Evolutionary conservation across 2,113 vertebrate genomes (phyloP), one percentile per base, ranked within the genome.

Genomic region (Fregetta grallaria): DNA sequence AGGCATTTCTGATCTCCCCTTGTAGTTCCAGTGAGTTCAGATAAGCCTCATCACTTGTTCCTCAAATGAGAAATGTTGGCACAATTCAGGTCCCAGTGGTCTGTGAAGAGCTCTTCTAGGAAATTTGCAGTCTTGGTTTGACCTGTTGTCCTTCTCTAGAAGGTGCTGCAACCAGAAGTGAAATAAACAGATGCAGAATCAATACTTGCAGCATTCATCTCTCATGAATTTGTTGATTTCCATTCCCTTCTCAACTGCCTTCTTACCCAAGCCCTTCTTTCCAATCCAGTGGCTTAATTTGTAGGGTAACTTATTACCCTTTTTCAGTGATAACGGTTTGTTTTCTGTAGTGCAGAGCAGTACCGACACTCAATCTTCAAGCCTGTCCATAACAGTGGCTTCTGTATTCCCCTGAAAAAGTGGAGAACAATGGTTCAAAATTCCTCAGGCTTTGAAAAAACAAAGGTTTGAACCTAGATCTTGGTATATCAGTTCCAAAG

Each of bases 241-340:
- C 7, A 2, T 77, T 59, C 15, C 8, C 4, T 74, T 66, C 11
- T 71, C 40, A 50, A 7, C 15, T 42, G 2, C 26, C 25, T 56
- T 76, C 47, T 73, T 73, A 20, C 4, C 12, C 53, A 68, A 77
- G 17, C 10, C 6, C 8, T 62, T 88, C 40, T 79, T 88, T 61
- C 36, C 8, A 52, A 1, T 19, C 8, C 65, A 86, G 38, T 40
- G 6, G 6, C 3, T 92, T 81, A 47, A 81, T 3, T 62, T 42
- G 11, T 7, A 38, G 47, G 42, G 6, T 32, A 63, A 67, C 1
- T 45, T 40, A 8, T 15, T 44, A 6, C 3, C 5, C 30, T 25
- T 47, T 61, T n/a, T 45, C 47, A 8, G 5, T 47, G 26, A 3
- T 32, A 10, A 73, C 0, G 0, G 0, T 26, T 62, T 65, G 2